Percentiles rank a stretch among this genome's conserved stretches.
phyloP scores from a whole-genome alignment of 1,140 invertebrate genomes.

The Episyrphus balteatus region DNA sequence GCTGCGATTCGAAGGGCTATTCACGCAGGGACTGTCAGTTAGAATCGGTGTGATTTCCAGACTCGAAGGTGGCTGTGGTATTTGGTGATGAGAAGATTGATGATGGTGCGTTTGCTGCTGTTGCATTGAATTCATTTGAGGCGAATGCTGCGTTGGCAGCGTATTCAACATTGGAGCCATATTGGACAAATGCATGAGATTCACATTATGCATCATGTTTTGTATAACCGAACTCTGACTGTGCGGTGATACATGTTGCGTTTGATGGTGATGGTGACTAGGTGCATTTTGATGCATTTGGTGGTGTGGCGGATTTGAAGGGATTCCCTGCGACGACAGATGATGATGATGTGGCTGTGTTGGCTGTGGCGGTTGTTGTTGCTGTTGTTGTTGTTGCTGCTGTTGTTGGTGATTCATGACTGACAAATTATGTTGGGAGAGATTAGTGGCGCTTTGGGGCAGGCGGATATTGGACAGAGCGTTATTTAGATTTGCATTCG shows the following conservation, averaged over 20 bases:
- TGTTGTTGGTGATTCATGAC: constrained; percentile 5
- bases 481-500: neutral
- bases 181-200: constrained; percentile 25
- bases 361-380: constrained; percentile 1
- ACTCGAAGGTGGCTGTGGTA: constrained; percentile 16
- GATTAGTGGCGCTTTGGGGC: constrained; percentile 8
- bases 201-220: constrained; percentile 27
- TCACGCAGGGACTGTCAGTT: constrained; percentile 11
- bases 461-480: constrained; percentile 10
- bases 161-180: constrained; percentile 6
- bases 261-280: constrained; percentile 1
- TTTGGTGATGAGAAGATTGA: constrained; percentile 9
- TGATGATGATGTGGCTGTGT: constrained; percentile 2
- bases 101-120: constrained; percentile 2
- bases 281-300: neutral
- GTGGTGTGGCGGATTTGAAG: neutral
- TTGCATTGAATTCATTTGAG: constrained; percentile 1
- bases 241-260: constrained; percentile 2
- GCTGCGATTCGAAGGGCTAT: constrained; percentile 25
- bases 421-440: constrained; percentile 8
- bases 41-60: constrained; percentile 11
- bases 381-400: constrained; percentile 11
- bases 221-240: constrained; percentile 11
- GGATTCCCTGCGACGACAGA: neutral
- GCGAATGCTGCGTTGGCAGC: constrained; percentile 8